Evolutionary conservation across 2,888 invertebrate genomes (phyloP).

Genomic region (Meghimatium bilineatum): DNA sequence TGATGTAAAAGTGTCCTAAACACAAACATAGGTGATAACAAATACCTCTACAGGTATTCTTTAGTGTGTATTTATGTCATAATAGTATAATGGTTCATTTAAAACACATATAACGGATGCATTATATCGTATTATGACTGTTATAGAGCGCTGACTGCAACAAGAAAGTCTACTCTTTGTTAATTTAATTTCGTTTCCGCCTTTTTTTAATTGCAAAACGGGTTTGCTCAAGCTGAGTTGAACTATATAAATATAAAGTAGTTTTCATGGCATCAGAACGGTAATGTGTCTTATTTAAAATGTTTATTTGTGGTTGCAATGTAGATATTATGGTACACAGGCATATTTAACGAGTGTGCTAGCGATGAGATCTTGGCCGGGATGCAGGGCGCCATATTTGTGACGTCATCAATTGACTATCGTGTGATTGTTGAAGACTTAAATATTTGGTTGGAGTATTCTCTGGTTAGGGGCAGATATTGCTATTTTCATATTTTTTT

Average conservation of each 20-base stretch:
- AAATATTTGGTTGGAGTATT: too few relatives aligned
- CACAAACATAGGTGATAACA: constrained; percentile 43
- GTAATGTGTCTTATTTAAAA: too few relatives aligned
- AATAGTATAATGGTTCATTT: neutral
- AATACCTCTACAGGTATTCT: constrained; percentile 22
- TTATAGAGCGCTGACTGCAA: neutral
- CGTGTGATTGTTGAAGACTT: neutral
- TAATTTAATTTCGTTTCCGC: neutral
- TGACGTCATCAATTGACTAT: neutral
- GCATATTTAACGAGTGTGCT: too few relatives aligned
- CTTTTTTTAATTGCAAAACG: neutral
- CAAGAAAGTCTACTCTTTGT: neutral
- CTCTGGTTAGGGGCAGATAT: too few relatives aligned
- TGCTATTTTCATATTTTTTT: too few relatives aligned
- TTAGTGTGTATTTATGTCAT: neutral
- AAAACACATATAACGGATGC: neutral
- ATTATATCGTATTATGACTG: neutral
- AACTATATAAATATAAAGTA: too few relatives aligned
- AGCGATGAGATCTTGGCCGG: too few relatives aligned
- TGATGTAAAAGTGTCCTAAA: constrained; percentile 21
- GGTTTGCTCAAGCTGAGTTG: too few relatives aligned
- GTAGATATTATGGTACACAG: too few relatives aligned
- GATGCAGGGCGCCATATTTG: neutral
- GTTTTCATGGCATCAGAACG: too few relatives aligned
- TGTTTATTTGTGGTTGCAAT: too few relatives aligned